These are phyloP conservation scores for Sphenodon punctatus DNA, from an alignment of 2,797 vertebrate species.

Conservation along the genomic window DNA sequence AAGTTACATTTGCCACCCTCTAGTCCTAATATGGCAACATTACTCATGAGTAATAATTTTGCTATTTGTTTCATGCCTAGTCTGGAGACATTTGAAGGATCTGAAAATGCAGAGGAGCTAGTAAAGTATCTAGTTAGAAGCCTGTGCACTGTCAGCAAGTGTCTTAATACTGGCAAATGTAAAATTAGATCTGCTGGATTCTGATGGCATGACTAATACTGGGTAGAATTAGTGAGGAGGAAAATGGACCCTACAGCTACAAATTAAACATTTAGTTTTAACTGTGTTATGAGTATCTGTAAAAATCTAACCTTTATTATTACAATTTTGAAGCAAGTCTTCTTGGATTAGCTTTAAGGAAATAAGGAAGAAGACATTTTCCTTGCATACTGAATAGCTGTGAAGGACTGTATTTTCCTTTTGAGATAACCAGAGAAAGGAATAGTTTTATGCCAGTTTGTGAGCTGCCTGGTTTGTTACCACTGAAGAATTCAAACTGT, in stretches of 20 bases:
- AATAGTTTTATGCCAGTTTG: not conserved
- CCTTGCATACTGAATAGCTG: not conserved
- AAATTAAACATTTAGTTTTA: constrained; percentile 35
- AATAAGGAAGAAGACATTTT: not conserved
- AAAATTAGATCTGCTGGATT: constrained; percentile 21
- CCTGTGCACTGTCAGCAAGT: constrained; percentile 42
- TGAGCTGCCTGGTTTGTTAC: not conserved
- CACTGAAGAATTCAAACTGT: constrained; percentile 5
- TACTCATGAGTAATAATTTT: no score
- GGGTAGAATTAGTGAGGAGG: constrained; percentile 14
- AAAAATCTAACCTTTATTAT: not conserved
- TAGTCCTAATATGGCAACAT: no score
- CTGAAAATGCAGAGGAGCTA: no score
- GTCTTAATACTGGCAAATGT: not conserved
- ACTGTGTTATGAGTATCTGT: not conserved
- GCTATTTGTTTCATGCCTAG: no score
- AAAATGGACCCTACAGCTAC: constrained; percentile 9
- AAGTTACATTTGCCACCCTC: no score
- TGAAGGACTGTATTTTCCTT: not conserved
- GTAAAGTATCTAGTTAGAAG: no score
- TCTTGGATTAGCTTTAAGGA: not conserved
- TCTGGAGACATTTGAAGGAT: no score
- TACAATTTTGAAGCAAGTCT: not conserved
- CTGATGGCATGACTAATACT: constrained; percentile 47
- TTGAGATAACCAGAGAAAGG: not conserved